Evolutionary conservation across 1,140 invertebrate species (phyloP).

Genomic region (Vanessa atalanta): DNA sequence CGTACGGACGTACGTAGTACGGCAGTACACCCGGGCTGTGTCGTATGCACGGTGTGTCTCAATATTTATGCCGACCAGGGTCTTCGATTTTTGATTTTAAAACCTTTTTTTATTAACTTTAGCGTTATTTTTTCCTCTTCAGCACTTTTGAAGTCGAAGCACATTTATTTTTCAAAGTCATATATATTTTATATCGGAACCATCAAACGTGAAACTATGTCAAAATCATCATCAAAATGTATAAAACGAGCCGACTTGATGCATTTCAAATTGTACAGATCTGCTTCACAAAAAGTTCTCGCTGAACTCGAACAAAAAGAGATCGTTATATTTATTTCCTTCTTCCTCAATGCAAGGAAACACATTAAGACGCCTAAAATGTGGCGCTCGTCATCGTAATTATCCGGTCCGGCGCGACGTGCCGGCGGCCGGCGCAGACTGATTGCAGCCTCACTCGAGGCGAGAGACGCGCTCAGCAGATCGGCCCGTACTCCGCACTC

Average conservation of each 20-base stretch:
- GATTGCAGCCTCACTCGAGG: constrained; percentile 5
- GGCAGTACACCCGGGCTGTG: no score
- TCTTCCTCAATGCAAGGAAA: constrained; percentile 3
- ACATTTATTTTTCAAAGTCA: no score
- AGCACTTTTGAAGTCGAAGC: no score
- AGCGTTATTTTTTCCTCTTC: no score
- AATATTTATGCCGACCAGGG: no score
- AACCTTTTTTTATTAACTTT: no score
- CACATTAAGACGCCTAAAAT: constrained; percentile 33
- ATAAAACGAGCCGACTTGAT: background rate
- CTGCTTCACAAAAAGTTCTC: background rate
- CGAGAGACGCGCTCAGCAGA: background rate
- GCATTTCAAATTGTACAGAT: no score
- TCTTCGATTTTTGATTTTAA: no score
- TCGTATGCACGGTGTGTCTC: no score
- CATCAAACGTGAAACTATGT: background rate
- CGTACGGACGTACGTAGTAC: no score
- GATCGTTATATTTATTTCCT: constrained; percentile 11
- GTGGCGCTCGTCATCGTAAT: constrained; percentile 22
- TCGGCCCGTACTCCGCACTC: background rate
- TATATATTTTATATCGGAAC: no score
- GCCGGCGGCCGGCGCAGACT: background rate
- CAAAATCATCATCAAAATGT: background rate
- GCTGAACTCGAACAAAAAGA: constrained; percentile 6
- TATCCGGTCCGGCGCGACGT: constrained; percentile 22